These are phyloP conservation scores for Encarsia formosa DNA, from an alignment of 2,888 invertebrate genomes.

Conservation along the genomic window DNA sequence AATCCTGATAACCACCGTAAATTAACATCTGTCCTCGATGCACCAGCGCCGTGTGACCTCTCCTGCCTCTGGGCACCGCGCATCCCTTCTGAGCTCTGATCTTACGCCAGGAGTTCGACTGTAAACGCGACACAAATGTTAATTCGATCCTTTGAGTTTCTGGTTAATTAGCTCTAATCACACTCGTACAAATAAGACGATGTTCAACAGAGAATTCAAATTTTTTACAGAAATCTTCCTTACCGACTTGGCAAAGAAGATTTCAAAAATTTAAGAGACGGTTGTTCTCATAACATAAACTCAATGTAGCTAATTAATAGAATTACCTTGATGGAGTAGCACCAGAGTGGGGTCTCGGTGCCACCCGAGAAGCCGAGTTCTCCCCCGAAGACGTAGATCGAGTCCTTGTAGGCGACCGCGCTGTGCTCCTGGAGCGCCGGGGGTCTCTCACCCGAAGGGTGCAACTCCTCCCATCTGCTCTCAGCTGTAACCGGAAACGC, in stretches of 20 bases:
- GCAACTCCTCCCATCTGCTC: conserved; percentile 72
- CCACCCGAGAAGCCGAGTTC: conserved; percentile 74
- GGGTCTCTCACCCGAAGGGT: conserved; percentile 66
- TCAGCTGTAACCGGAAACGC: too few relatives aligned
- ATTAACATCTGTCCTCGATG: conserved; percentile 75
- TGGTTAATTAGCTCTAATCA: too few relatives aligned
- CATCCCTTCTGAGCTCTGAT: conserved; percentile 57
- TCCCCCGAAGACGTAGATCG: conserved; percentile 82
- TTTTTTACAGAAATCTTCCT: too few relatives aligned
- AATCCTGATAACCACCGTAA: conserved; percentile 84
- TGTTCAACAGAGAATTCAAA: too few relatives aligned
- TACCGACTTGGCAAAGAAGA: too few relatives aligned
- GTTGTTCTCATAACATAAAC: too few relatives aligned
- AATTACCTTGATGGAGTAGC: conserved; percentile 69
- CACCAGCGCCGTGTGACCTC: conserved; percentile 79
- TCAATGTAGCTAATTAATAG: too few relatives aligned
- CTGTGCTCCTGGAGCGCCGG: conserved; percentile 83
- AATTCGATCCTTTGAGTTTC: too few relatives aligned
- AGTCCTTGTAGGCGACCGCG: conserved; percentile 70
- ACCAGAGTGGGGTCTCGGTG: conserved; percentile 81
- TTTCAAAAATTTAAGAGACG: too few relatives aligned
- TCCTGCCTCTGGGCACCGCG: conserved; percentile 67
- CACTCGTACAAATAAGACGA: too few relatives aligned
- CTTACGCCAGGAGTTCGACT: conserved; percentile 61
- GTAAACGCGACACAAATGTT: conserved; percentile 32